phyloP scores from a whole-genome alignment of 2,113 vertebrate genomes.

The Enhydra lutris region DNA sequence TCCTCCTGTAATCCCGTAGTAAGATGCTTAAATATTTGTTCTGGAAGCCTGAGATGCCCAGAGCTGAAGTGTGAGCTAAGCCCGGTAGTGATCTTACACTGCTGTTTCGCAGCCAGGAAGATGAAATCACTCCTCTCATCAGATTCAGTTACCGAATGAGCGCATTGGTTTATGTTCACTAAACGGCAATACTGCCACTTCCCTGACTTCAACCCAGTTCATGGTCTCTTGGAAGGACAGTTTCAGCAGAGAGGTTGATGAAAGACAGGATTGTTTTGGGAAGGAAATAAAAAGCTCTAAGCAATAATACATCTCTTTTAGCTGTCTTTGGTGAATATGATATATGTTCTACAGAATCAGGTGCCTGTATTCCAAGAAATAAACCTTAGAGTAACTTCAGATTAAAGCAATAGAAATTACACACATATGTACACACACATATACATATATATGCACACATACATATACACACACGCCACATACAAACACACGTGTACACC shows the following conservation, averaged over 20 bases:
- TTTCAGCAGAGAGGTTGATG: not conserved
- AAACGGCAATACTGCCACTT: not conserved
- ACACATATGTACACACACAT: not conserved
- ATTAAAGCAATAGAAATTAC: constrained; percentile 1
- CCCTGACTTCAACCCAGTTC: not conserved
- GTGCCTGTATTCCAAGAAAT: not conserved
- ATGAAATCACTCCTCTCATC: constrained; percentile 33
- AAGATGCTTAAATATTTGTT: constrained; percentile 52
- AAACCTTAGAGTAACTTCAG: not conserved
- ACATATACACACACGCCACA: not conserved
- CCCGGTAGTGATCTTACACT: not conserved
- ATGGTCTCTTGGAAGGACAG: not conserved
- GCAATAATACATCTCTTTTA: not conserved
- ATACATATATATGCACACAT: not conserved
- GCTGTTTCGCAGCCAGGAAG: not conserved
- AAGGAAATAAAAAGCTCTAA: not conserved
- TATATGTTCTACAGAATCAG: not conserved
- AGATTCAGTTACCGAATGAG: not conserved
- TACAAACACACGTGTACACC: not conserved
- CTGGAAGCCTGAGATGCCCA: not conserved
- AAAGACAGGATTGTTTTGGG: not conserved
- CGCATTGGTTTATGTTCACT: not conserved
- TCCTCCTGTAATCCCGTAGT: not conserved
- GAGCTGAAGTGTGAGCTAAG: not conserved
- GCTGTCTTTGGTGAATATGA: not conserved